Evolutionary conservation across 2,113 vertebrate species (phyloP).

Genomic region (Tauraco erythrolophus): DNA sequence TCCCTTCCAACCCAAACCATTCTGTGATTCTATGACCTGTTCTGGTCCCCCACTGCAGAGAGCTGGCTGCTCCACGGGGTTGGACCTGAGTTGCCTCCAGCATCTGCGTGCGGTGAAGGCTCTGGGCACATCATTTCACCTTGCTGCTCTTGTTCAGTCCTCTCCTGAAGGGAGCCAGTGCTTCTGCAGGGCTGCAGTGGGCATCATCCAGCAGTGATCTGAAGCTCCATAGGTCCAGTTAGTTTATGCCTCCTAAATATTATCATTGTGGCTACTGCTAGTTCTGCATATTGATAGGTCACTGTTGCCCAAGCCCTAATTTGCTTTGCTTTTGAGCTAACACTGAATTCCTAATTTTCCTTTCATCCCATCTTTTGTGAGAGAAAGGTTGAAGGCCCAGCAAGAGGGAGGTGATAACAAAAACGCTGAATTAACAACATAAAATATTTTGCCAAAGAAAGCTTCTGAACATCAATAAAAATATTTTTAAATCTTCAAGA

Average conservation of each 20-base stretch:
- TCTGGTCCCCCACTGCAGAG: neutral
- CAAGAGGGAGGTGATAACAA: neutral
- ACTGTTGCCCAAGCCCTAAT: neutral
- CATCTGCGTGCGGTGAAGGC: accelerated
- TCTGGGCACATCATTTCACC: neutral
- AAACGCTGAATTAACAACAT: neutral
- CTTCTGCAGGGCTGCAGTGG: neutral
- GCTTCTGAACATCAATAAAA: neutral
- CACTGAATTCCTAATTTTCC: neutral
- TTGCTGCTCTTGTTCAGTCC: neutral
- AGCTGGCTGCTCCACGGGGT: neutral
- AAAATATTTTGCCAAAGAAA: neutral
- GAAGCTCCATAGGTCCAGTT: neutral
- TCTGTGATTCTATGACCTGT: too few species aligned
- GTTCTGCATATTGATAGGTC: neutral
- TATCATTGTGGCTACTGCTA: neutral
- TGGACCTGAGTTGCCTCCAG: neutral
- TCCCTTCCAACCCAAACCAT: too few species aligned
- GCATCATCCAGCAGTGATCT: neutral
- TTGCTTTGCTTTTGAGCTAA: neutral
- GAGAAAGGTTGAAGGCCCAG: neutral
- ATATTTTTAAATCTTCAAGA: neutral
- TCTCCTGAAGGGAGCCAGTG: neutral
- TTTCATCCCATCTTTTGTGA: neutral
- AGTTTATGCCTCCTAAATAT: neutral